phyloP scores from a whole-genome alignment of 2,113 vertebrate species.

The Eptesicus fuscus region DNA sequence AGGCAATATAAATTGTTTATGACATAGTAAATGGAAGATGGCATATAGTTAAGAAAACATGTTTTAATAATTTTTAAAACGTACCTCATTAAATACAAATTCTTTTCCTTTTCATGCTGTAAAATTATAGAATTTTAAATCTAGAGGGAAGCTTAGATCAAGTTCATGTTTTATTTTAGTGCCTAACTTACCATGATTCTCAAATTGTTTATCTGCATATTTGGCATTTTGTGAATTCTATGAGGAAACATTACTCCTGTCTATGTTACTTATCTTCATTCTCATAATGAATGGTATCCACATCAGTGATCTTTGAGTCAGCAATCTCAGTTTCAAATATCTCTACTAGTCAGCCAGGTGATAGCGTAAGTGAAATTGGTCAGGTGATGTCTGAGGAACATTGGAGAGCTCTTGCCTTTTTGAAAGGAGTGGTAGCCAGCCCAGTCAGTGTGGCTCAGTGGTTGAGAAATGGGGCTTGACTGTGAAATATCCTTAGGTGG shows the following conservation, averaged over 20 bases:
- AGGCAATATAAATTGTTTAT: slow-evolving; percentile 49
- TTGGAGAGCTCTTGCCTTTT: rapidly evolving
- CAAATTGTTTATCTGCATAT: background rate
- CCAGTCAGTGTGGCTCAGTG: no score
- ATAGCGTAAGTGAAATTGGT: background rate
- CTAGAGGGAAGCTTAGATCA: background rate
- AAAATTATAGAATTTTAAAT: slow-evolving; percentile 47
- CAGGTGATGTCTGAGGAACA: no score
- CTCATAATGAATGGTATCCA: rapidly evolving
- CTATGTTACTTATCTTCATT: background rate
- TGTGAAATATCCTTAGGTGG: background rate
- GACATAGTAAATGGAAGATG: slow-evolving; percentile 24
- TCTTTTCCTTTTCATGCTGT: background rate
- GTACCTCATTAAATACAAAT: slow-evolving; percentile 6
- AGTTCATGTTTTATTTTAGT: background rate
- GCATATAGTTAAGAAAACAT: slow-evolving; percentile 27
- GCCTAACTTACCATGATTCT: background rate
- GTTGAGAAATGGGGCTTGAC: background rate
- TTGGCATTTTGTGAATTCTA: background rate
- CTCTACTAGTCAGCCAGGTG: no score
- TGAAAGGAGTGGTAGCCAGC: background rate
- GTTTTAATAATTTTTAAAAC: slow-evolving; percentile 50
- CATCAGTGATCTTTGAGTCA: background rate
- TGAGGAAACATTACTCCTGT: background rate
- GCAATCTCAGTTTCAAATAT: background rate